Conservation (phyloP, 2,888 invertebrate genomes). For the Leucoma salicis region DNA sequence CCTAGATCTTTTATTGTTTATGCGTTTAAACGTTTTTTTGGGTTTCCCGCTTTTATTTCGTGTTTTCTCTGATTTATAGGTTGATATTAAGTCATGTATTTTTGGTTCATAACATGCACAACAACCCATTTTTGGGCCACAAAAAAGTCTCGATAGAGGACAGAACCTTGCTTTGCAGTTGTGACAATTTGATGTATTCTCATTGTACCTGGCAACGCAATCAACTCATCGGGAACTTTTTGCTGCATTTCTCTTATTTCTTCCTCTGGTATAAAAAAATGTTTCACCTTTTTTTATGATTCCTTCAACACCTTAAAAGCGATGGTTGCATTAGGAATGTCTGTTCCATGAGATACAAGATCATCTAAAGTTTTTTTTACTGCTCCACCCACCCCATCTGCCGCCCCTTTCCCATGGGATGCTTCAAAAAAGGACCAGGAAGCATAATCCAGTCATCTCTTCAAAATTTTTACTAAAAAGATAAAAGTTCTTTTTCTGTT, state of each 20-base stretch:
- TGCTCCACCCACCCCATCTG: neutral
- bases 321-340: neutral
- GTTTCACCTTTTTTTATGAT: neutral
- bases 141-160: constrained; percentile 15
- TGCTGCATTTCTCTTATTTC: neutral
- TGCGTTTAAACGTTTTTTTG: too few relatives aligned
- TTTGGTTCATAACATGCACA: constrained; percentile 15
- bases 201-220: neutral
- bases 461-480: too few relatives aligned
- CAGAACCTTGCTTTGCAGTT: constrained; percentile 13
- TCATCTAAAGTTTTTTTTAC: neutral
- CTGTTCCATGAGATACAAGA: neutral
- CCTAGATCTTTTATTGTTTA: too few relatives aligned
- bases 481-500: constrained; percentile 1
- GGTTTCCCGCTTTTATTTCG: too few relatives aligned
- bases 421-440: neutral
- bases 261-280: neutral
- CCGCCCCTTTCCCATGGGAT: neutral
- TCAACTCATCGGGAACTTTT: neutral
- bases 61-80: too few relatives aligned
- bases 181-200: neutral
- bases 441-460: neutral
- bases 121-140: constrained; percentile 12
- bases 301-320: neutral
- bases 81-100: constrained; percentile 15